These are phyloP conservation scores for Solenopsis invicta DNA, from an alignment of 1,140 invertebrate genomes.

Conservation along the genomic window DNA sequence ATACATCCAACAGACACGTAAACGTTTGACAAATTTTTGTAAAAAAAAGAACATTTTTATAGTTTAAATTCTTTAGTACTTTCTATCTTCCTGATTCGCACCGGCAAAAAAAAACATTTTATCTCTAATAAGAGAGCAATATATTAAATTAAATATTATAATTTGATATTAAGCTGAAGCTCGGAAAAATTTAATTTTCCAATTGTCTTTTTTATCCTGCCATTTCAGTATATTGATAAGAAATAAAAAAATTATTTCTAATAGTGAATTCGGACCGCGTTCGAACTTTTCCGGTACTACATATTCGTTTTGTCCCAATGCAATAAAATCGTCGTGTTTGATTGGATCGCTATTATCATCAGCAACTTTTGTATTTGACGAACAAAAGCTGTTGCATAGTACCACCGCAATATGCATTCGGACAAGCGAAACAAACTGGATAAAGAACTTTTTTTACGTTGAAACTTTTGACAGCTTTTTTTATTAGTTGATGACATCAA, in stretches of 20 bases:
- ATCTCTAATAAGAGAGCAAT: constrained; percentile 14
- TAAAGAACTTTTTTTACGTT: not conserved
- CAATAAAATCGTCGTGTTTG: not conserved
- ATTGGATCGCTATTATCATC: not conserved
- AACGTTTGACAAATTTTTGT: not conserved
- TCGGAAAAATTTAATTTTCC: too few species aligned
- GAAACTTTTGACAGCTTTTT: not conserved
- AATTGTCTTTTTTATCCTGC: not conserved
- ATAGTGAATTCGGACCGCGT: not conserved
- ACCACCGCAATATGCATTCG: not conserved
- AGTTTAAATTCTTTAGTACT: too few species aligned
- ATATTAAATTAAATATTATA: not conserved
- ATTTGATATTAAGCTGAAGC: not conserved
- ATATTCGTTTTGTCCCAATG: not conserved
- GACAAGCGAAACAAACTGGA: not conserved
- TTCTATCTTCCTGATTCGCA: constrained; percentile 72
- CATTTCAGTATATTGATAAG: not conserved
- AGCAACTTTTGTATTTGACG: not conserved
- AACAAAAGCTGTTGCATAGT: not conserved
- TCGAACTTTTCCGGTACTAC: not conserved
- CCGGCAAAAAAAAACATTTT: constrained; percentile 55
- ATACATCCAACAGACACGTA: not conserved
- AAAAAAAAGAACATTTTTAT: not conserved
- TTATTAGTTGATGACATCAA: not conserved
- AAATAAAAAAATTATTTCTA: not conserved